phyloP scores from a whole-genome alignment of 2,797 vertebrate genomes.

The Knipowitschia caucasica region DNA sequence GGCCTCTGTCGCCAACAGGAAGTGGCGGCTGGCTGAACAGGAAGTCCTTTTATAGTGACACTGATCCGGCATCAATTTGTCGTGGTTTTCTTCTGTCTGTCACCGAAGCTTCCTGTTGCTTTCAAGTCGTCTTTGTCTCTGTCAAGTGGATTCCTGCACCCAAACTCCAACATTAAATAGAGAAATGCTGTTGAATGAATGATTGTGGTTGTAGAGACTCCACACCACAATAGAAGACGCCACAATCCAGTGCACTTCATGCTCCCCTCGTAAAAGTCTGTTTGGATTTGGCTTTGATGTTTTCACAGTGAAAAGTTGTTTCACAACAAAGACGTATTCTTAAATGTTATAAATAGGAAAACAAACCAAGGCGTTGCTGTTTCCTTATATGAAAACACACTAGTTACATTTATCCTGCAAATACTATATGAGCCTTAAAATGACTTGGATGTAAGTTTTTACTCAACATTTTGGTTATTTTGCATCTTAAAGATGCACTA shows the following conservation, averaged over 20 bases:
- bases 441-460: too few species aligned
- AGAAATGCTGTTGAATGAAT: background rate
- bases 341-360: background rate
- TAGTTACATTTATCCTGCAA: too few species aligned
- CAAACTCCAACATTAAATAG: background rate
- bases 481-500: too few species aligned
- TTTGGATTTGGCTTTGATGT: conserved; percentile 17
- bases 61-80: conserved; percentile 30
- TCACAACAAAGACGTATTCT: background rate
- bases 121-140: background rate
- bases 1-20: conserved; percentile 51
- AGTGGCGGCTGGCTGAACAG: conserved; percentile 46
- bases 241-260: conserved; percentile 15
- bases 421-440: too few species aligned
- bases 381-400: too few species aligned
- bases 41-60: conserved; percentile 67
- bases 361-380: too few species aligned
- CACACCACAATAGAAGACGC: conserved; percentile 11
- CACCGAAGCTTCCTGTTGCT: conserved; percentile 22
- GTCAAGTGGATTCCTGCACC: background rate
- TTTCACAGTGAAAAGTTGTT: background rate
- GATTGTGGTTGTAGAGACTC: conserved; percentile 6
- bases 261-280: conserved; percentile 2
- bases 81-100: conserved; percentile 40
- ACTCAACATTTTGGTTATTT: too few species aligned